Evolutionary conservation across 1,140 invertebrate species (phyloP).

Genomic region (Holotrichia oblita): DNA sequence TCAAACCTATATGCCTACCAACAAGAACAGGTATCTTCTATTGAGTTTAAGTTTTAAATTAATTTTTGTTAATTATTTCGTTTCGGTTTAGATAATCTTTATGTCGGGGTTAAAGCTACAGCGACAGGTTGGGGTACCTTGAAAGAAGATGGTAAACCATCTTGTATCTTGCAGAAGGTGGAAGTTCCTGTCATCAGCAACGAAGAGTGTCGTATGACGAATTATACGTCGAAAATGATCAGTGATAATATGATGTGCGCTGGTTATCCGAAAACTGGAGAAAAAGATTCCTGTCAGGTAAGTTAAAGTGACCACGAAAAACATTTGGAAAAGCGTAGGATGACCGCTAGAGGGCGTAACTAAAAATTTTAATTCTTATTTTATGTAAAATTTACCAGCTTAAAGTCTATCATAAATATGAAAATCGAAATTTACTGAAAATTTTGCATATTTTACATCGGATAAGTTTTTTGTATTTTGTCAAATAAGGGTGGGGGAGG

Average conservation of each 20-base stretch:
- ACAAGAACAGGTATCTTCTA: slow-evolving; percentile 64
- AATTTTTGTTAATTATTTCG: slow-evolving; percentile 20
- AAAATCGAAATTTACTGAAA: too few relatives aligned
- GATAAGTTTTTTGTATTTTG: too few relatives aligned
- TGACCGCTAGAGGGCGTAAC: too few relatives aligned
- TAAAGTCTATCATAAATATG: too few relatives aligned
- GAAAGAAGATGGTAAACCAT: slow-evolving; percentile 81
- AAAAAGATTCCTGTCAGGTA: slow-evolving; percentile 85
- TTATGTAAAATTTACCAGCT: too few relatives aligned
- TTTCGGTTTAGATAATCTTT: slow-evolving; percentile 68
- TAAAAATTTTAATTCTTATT: too few relatives aligned
- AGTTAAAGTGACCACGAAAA: too few relatives aligned
- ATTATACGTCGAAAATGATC: slow-evolving; percentile 81
- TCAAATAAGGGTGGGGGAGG: too few relatives aligned
- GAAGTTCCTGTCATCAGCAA: slow-evolving; percentile 85
- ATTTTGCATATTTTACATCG: too few relatives aligned
- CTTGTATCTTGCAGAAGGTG: slow-evolving; percentile 82
- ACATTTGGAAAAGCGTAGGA: too few relatives aligned
- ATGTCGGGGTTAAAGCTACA: slow-evolving; percentile 74
- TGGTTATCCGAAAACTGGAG: slow-evolving; percentile 69
- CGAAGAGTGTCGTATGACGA: slow-evolving; percentile 78
- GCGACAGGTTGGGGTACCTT: slow-evolving; percentile 88
- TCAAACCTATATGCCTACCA: slow-evolving; percentile 83
- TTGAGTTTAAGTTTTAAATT: slow-evolving; percentile 8
- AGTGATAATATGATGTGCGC: slow-evolving; percentile 69